Evolutionary conservation across 1,140 invertebrate species (phyloP), one percentile per base, ranked within the genome.

Genomic region (Phocides pigmalion): DNA sequence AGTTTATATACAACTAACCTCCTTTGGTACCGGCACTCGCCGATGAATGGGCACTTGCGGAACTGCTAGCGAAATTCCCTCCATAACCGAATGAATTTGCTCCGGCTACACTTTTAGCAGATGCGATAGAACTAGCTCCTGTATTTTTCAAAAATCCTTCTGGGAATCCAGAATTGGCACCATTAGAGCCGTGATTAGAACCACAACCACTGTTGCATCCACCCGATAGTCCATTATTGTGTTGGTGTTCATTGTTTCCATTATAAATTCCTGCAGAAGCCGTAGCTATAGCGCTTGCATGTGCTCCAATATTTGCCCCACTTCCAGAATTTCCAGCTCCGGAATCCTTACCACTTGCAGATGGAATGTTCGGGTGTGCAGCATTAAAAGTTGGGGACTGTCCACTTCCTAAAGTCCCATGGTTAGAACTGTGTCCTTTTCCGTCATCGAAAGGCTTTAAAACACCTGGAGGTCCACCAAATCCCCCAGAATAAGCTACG

Each of bases 401-500:
- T 15, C 25, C 49, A 25, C 6, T 42, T 37, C 17, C 28, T 14
- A 17, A 37, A 8, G 49, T 46, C 8, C 46, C 44, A 9, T 32
- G 32, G 5, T 16, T 3, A 35, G 19, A 15, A 12, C 20, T 15
- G 4, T 37, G n/a, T 32, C 44, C 25, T 69, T 80, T 81, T 17
- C 75, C 74, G 61, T 72, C 44, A 42, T 89, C 85, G 63, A 70
- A 81, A 1, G 88, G 82, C 72, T 84, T 80, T 12, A 89, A 72
- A 14, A 88, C 59, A 12, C 88, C 88, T 17, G 87, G 76, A 49
- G 88, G 88, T 41, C 88, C 88, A 44, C 85, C 84, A 68, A 90
- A 90, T 2, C 85, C 82, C 20, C 85, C 88, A 22, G 81, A 72
- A 46, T 89, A 90, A 19, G 75, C 68, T 16, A 74, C 71, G n/a